These are phyloP conservation scores for Lucifuga dentata DNA, from an alignment of 2,113 vertebrate genomes.

Conservation along the genomic window DNA sequence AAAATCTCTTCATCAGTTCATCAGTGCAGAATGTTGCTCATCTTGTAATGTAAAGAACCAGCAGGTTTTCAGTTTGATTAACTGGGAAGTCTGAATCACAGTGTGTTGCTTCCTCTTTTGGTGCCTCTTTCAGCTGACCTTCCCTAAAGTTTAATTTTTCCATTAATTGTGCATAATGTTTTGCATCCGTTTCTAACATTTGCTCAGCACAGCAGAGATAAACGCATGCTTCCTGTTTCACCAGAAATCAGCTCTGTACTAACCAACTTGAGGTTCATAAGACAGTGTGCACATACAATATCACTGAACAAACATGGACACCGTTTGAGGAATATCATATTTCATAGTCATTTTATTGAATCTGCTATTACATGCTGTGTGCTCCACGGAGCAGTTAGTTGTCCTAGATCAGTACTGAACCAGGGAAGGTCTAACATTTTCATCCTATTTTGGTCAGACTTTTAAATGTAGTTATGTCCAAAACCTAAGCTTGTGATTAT, in stretches of 20 bases:
- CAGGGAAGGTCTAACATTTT: conserved; percentile 1
- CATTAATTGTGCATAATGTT: conserved; percentile 8
- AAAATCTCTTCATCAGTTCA: conserved; percentile 43
- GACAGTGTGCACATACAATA: conserved; percentile 29
- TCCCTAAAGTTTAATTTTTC: conserved; percentile 1
- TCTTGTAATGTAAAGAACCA: conserved; percentile 57
- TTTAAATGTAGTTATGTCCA: conserved; percentile 11
- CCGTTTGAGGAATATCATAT: conserved; percentile 30
- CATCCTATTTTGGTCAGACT: conserved; percentile 39
- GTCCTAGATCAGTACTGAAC: neutral
- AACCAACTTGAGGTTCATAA: conserved; percentile 44
- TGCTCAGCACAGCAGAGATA: conserved; percentile 66
- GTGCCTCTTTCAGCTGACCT: neutral
- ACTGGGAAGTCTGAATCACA: conserved; percentile 39
- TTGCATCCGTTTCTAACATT: conserved; percentile 54
- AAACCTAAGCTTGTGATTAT: conserved; percentile 39
- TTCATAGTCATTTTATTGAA: conserved; percentile 30
- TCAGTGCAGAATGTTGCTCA: conserved; percentile 65
- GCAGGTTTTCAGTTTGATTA: conserved; percentile 37
- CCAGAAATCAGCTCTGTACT: conserved; percentile 62
- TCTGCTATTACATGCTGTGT: neutral
- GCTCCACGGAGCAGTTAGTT: neutral
- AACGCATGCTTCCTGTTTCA: conserved; percentile 76
- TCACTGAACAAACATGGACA: conserved; percentile 34
- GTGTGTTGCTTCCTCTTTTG: conserved; percentile 46